A percentile compares a stretch with the other conserved stretches of the same genome.
Evolutionary conservation across 1,140 invertebrate genomes (phyloP).

Genomic region (Philotrypesis tridentata): DNA sequence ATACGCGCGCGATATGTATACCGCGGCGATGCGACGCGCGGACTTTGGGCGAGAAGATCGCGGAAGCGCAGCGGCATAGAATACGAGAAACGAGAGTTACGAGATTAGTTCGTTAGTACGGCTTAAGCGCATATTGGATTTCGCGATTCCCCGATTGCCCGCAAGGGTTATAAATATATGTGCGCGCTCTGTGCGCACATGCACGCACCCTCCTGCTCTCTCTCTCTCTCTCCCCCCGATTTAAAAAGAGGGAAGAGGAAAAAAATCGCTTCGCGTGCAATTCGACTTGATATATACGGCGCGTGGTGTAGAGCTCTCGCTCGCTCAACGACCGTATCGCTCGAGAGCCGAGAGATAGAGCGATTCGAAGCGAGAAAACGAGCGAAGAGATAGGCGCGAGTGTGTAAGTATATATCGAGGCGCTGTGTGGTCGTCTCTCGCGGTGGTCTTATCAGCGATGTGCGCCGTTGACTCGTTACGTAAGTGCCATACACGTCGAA

Average conservation of each 20-base stretch:
- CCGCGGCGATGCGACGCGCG: too few relatives aligned
- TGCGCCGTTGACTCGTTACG: not conserved
- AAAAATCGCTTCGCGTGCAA: not conserved
- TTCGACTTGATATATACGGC: not conserved
- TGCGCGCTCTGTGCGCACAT: too few relatives aligned
- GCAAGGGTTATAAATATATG: not conserved
- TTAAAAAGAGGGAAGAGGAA: too few relatives aligned
- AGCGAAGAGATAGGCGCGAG: too few relatives aligned
- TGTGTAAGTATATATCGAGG: not conserved
- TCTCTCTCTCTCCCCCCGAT: too few relatives aligned
- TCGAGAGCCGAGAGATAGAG: too few relatives aligned
- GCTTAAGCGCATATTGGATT: conserved; percentile 35
- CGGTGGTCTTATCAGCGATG: conserved; percentile 27
- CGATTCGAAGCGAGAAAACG: too few relatives aligned
- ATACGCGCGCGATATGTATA: too few relatives aligned
- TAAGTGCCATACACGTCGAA: conserved; percentile 5
- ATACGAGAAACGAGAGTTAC: not conserved
- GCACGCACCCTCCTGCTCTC: too few relatives aligned
- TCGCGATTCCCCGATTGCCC: not conserved
- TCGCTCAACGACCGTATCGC: too few relatives aligned
- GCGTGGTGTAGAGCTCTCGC: too few relatives aligned
- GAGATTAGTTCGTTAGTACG: conserved; percentile 22
- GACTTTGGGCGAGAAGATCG: not conserved
- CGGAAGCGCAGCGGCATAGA: not conserved
- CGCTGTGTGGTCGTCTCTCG: not conserved